Evolutionary conservation across 2,113 vertebrate species (phyloP), one percentile per base, ranked within the genome.

Genomic region (Micronycteris hirsuta): DNA sequence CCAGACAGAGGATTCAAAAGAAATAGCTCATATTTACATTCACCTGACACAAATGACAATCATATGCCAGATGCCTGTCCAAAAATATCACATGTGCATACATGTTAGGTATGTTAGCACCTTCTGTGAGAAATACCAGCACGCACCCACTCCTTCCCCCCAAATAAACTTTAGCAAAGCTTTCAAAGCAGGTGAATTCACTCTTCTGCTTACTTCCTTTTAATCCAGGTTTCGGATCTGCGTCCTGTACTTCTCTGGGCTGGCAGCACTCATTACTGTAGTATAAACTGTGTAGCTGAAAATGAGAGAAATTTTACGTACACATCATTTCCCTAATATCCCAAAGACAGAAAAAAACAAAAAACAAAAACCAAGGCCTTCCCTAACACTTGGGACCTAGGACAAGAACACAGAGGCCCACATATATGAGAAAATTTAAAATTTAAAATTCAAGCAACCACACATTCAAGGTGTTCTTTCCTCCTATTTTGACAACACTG

Each of bases 241-340:
- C 0, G 98, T 98, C 86, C 6, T 98, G 94, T 99, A 99, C 22
- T 97, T 97, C 0, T 98, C 93, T 0, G 98, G 98, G n/a, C 20
- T 41, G 0, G 98, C 98, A 3, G 98, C 98, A 0, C 98, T 98
- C 98, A 99, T 99, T 0, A 99, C 97, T 0, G 98, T 99, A 22
- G 98, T 99, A 67, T 99, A 99, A 73, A 99, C 8, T 0, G 99
- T 99, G 33, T 74, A 43, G 61, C 98, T 99, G 96, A 90, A 71
- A 96, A 63, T 36, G 61, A 36, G 90, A 73, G 36, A 16, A 43
- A 28, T 36, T 77, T 84, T 91, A 74, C 7, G 20, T 20, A 12
- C 7, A 7, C 8, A 17, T n/a, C 22, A 83, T 43, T 78, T 54
- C 68, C 7, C 68, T 58, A 43, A 81, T 31, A 74, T 31, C 77